Evolutionary conservation across 2,113 vertebrate genomes (phyloP).

Genomic region (Glaucomys volans): DNA sequence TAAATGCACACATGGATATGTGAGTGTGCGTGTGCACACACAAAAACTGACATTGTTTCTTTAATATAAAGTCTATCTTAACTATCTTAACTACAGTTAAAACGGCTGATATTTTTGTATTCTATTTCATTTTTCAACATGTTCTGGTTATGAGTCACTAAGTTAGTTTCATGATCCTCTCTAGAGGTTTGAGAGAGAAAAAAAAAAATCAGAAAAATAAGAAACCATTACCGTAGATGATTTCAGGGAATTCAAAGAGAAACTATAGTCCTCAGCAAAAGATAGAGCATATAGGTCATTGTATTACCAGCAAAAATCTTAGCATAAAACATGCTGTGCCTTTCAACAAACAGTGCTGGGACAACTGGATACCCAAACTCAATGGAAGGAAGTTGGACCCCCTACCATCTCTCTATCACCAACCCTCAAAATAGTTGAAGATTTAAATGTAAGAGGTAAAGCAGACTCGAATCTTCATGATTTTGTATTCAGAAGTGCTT

Average conservation of each 20-base stretch:
- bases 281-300: background rate
- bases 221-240: background rate
- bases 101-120: background rate
- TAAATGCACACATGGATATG: background rate
- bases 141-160: background rate
- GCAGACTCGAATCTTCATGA: background rate
- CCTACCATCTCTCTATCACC: too few species aligned
- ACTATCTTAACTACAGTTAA: background rate
- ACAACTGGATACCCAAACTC: background rate
- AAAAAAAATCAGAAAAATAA: background rate
- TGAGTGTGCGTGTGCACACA: background rate
- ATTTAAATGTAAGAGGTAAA: background rate
- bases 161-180: background rate
- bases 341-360: background rate
- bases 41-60: background rate
- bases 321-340: background rate
- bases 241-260: slow-evolving; percentile 27
- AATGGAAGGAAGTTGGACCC: background rate
- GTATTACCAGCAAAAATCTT: slow-evolving; percentile 8
- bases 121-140: background rate
- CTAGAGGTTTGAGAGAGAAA: background rate
- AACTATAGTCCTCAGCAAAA: background rate
- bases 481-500: background rate
- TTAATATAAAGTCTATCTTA: background rate
- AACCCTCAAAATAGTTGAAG: background rate